Evolutionary conservation across 1,140 invertebrate species (phyloP), one percentile per base, ranked within the genome.

Genomic region (Centruroides sculpturatus): DNA sequence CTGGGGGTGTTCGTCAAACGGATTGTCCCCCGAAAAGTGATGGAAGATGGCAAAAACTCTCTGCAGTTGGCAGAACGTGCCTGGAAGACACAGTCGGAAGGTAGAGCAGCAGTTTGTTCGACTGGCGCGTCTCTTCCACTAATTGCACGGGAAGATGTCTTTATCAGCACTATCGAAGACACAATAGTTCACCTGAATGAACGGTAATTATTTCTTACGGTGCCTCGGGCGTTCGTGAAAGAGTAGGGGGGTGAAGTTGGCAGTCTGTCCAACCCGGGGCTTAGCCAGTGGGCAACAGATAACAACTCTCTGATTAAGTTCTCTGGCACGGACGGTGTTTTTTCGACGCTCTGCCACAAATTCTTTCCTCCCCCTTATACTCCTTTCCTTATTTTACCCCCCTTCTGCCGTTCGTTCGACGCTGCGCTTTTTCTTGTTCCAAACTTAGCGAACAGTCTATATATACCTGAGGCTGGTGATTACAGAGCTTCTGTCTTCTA

Each of bases 141-240:
- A 63, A 63, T 63, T 63, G 62, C 62, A 63, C 62, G 62, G 57
- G 58, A 60, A 59, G 62, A 63, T 57, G 62, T 63, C 62, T 63
- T 63, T 63, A 63, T 63, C 62, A 63, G 62, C 62, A 63, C 55
- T 59, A 63, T 63, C 54, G 57, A 63, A 57, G 59, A 59, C 58
- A 63, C 57, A 63, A 63, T 63, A 63, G 62, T 63, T 63, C 58
- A 63, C 57, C 62, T 63, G 62, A 63, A 63, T 59, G 59, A 63
- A 60, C 58, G 58, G 62, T 63, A 63, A 63, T 63, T 63, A 63
- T 60, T 63, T 63, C 62, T 59, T 59, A 63, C 62, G 57, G 56
- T 56, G 62, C 62, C 62, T 55, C 36, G 57, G 58, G 62, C 61
- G 50, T 47, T 34, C 48, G 55, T 49, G 11, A 47, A 13, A 46